Base-by-base conservation (phyloP, 2,113 vertebrate genomes). In the Scomber colias region DNA sequence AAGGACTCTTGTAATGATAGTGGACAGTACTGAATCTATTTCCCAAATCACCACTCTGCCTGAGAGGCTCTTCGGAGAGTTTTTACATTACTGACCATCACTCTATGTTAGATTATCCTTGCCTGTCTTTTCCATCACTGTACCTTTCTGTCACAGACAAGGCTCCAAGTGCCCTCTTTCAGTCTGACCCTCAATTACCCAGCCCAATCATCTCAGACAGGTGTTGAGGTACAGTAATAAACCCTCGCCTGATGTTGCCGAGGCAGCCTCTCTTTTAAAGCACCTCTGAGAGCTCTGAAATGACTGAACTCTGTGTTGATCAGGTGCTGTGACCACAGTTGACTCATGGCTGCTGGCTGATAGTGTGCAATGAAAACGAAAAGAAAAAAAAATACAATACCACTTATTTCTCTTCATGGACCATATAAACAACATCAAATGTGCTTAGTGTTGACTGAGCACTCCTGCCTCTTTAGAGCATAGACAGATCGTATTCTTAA, bases 131-230 rank as follows among this genome's bases (percentile, higher is more conserved):
- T 54, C 69, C 62, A 60, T 89, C 87, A 87, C 85, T 86, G 86
- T 80, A 76, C 67, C 69, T 65, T 84, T 82, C 79, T 79, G 77
- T 87, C 83, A 89, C 82, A 86, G 81, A 85, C 70, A 56, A 84
- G 81, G 73, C 66, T 87, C 61, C 81, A 69, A 88, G 90, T 85
- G 83, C 49, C 68, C 82, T 88, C 85, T 86, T 86, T 83, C 82
- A 83, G 71, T 86, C 82, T 92, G 92, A 91, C 89, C 93, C 84
- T 84, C 90, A 93, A 92, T 93, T 92, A 93, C 89, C 79, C 73
- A 27, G 81, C 67, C 85, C 87, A 90, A 91, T 94, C 92, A 84
- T 92, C 68, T 90, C 77, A 86, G 88, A 92, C 89, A 93, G 89
- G 84, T 92, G 89, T 89, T 84, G 81, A 86, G 84, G 83, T 89